Evolutionary conservation across 2,888 invertebrate species (phyloP), one percentile per base, ranked within the genome.

Genomic region (Ectemnius continuus): DNA sequence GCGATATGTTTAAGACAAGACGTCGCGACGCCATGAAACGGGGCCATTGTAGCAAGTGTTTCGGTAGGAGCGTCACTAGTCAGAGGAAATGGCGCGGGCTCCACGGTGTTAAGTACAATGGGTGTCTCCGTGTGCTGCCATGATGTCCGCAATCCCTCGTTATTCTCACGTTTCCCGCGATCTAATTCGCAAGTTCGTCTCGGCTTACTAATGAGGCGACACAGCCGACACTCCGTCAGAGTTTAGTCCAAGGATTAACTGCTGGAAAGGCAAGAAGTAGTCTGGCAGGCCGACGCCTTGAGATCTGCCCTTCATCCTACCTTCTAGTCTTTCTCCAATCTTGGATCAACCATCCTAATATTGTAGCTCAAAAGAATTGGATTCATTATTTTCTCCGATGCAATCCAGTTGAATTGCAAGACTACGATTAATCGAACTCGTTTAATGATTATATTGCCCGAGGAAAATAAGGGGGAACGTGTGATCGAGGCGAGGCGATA

Each of bases 201-300:
- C 70, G 57, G 47, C 60, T 76, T 66, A 67, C 73, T 79, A 78
- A 78, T 70, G 75, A 79, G 48, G 47, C 56, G 67, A 16, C 52
- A 56, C 57, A 73, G 65, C 64, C 59, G 60, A 68, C 61, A 62
- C 26, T 61, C n/a, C 52, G 14, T 66, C 48, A 48, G 63, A 59
- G 62, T 46, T 75, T 73, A 77, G 57, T 26, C 61, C 56, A 45
- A 63, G 67, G 57, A 75, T 75, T 79, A 77, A 56, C 62, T 47
- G 56, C 58, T 70, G 70, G 36, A 47, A 61, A 59, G 68, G 47
- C 45, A 36, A 60, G 67, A 65, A 73, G 68, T 57, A 63, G 57
- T 52, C 60, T 68, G 52, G 61, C 60, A 46, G 26, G 4, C 20
- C 59, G 16, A 52, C 52, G 52, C 14, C 47, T 14, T 20, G 14